Conservation (phyloP, 2,888 invertebrate species). For the Actias luna region DNA sequence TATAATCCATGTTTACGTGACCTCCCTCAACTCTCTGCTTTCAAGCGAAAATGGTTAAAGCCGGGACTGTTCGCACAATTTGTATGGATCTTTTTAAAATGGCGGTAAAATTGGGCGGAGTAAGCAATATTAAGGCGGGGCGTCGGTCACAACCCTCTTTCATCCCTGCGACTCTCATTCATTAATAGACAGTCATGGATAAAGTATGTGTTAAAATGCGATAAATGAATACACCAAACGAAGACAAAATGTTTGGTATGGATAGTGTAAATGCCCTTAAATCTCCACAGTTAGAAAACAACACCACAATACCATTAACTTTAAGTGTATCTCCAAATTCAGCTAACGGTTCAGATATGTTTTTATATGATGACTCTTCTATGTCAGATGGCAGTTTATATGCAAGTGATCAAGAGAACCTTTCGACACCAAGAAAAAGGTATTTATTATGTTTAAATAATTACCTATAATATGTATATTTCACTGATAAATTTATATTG, state of each 20-base stretch:
- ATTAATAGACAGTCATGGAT: conserved; percentile 13
- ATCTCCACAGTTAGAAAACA: conserved; percentile 40
- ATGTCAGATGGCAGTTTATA: conserved; percentile 86
- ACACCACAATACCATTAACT: conserved; percentile 36
- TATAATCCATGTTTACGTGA: conserved; percentile 13
- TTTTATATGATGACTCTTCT: conserved; percentile 84
- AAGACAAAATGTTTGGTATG: conserved; percentile 44
- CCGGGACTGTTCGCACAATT: neutral
- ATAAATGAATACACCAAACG: conserved; percentile 14
- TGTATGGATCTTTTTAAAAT: conserved; percentile 19
- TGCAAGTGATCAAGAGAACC: conserved; percentile 92
- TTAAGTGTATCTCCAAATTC: conserved; percentile 67
- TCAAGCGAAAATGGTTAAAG: neutral
- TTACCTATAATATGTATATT: too few species aligned
- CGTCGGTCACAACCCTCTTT: conserved; percentile 19
- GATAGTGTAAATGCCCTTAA: conserved; percentile 44
- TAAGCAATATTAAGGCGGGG: conserved; percentile 25
- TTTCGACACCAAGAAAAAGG: conserved; percentile 84
- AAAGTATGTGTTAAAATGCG: conserved; percentile 21
- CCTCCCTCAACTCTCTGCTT: conserved; percentile 15
- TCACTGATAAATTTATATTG: too few species aligned
- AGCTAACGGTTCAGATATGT: conserved; percentile 85
- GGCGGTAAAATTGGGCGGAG: conserved; percentile 25
- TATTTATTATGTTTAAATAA: conserved; percentile 40
- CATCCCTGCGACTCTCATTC: conserved; percentile 17